Evolutionary conservation across 2,113 vertebrate species (phyloP).

Genomic region (Nansenia antarctica): DNA sequence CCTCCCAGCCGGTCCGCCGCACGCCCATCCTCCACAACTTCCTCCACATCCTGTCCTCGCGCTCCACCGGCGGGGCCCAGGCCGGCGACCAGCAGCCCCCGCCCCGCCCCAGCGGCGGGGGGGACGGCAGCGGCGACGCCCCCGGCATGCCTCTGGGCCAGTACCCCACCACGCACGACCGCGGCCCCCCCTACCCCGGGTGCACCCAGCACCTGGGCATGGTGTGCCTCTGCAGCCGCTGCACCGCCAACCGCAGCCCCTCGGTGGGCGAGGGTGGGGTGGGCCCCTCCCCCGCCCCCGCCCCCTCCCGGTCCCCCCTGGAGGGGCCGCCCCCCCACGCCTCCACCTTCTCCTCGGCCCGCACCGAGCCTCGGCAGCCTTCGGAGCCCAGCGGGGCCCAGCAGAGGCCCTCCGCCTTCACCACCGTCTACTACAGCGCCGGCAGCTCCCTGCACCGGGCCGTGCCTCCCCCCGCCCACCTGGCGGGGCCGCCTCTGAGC

Average conservation of each 20-base stretch:
- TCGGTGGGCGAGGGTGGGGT: slow-evolving; percentile 76
- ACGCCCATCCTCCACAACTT: slow-evolving; percentile 99
- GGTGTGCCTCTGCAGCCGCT: slow-evolving; percentile 93
- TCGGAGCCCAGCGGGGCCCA: slow-evolving; percentile 61
- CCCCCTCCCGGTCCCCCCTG: slow-evolving; percentile 73
- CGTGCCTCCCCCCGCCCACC: slow-evolving; percentile 75
- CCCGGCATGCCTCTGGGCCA: slow-evolving; percentile 82
- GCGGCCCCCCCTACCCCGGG: slow-evolving; percentile 81
- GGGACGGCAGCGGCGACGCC: slow-evolving; percentile 77
- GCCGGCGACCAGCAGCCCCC: slow-evolving; percentile 84
- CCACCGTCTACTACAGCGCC: slow-evolving; percentile 91
- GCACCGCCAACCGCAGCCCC: slow-evolving; percentile 82
- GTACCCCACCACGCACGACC: slow-evolving; percentile 85
- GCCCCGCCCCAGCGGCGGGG: slow-evolving; percentile 82
- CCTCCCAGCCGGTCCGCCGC: slow-evolving; percentile 93
- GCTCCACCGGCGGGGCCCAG: slow-evolving; percentile 88
- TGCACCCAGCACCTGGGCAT: slow-evolving; percentile 97
- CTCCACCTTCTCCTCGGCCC: slow-evolving; percentile 91
- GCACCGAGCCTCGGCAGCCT: slow-evolving; percentile 83
- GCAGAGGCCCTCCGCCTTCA: slow-evolving; percentile 90
- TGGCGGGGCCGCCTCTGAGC: slow-evolving; percentile 76
- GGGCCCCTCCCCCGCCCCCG: slow-evolving; percentile 56
- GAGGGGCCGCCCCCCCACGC: slow-evolving; percentile 77
- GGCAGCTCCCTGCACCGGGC: slow-evolving; percentile 84
- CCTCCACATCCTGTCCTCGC: slow-evolving; percentile 97